These are phyloP conservation scores for Brachionus calyciflorus DNA, from an alignment of 1,140 invertebrate species.

Conservation along the genomic window DNA sequence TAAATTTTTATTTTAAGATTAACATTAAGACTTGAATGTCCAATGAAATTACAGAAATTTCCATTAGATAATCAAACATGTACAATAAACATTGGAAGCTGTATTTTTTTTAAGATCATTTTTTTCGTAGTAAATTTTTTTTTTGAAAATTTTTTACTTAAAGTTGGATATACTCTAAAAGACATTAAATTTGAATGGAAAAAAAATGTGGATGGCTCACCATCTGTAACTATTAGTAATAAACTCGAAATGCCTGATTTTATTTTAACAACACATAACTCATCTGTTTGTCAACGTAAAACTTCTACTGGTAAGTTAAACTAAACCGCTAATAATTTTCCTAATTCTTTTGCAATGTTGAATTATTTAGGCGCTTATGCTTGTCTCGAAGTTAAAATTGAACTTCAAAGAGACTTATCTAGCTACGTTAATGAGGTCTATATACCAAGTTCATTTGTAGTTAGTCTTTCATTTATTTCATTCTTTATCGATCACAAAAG, in stretches of 20 bases:
- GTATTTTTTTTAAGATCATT: conserved; percentile 38
- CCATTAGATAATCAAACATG: conserved; percentile 50
- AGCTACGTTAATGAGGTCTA: conserved; percentile 40
- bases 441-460: conserved; percentile 54
- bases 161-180: conserved; percentile 43
- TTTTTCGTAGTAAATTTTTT: neutral
- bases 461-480: conserved; percentile 89
- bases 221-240: conserved; percentile 12
- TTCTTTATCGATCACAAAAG: conserved; percentile 75
- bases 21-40: conserved; percentile 47
- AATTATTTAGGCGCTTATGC: conserved; percentile 32
- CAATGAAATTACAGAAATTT: conserved; percentile 49
- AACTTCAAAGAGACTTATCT: conserved; percentile 27
- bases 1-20: neutral
- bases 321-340: too few species aligned
- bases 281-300: conserved; percentile 37
- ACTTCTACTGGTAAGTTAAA: conserved; percentile 46
- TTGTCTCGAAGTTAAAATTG: conserved; percentile 41
- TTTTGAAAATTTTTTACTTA: neutral
- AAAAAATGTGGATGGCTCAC: neutral
- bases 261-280: conserved; percentile 2
- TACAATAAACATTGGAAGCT: conserved; percentile 49
- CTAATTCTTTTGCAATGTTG: neutral
- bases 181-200: conserved; percentile 44
- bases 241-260: conserved; percentile 47